These are phyloP conservation scores for Aldabrachelys gigantea DNA, from an alignment of 2,113 vertebrate genomes.

Conservation along the genomic window DNA sequence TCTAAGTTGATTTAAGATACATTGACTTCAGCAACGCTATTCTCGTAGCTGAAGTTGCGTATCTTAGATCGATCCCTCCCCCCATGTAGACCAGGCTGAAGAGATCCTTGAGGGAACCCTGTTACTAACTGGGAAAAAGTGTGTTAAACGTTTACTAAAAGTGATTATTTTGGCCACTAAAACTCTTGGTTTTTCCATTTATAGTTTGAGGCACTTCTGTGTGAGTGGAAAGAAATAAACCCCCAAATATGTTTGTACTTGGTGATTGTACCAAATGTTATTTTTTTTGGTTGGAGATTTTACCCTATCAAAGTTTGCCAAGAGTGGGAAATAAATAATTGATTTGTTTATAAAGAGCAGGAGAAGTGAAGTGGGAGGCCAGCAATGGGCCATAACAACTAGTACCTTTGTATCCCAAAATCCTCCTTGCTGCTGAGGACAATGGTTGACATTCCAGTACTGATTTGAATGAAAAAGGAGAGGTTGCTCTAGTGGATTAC, in stretches of 20 bases:
- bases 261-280: not conserved
- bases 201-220: not conserved
- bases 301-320: not conserved
- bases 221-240: constrained; percentile 3
- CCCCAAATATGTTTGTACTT: not conserved
- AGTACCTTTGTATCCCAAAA: not conserved
- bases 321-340: not conserved
- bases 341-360: not conserved
- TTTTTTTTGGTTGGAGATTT: not conserved
- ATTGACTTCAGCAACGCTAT: too few species aligned
- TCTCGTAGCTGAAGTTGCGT: too few species aligned
- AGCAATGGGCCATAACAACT: not conserved
- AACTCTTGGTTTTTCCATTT: not conserved
- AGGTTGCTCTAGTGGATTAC: not conserved
- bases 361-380: not conserved
- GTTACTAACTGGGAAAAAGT: not conserved
- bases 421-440: not conserved
- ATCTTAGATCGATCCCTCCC: too few species aligned
- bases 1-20: too few species aligned
- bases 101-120: not conserved
- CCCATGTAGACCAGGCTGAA: not conserved
- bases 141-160: not conserved
- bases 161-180: not conserved
- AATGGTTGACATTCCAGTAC: not conserved
- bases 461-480: not conserved